Conservation (phyloP, 2,888 invertebrate species). For the Cantharis flavilabris region DNA sequence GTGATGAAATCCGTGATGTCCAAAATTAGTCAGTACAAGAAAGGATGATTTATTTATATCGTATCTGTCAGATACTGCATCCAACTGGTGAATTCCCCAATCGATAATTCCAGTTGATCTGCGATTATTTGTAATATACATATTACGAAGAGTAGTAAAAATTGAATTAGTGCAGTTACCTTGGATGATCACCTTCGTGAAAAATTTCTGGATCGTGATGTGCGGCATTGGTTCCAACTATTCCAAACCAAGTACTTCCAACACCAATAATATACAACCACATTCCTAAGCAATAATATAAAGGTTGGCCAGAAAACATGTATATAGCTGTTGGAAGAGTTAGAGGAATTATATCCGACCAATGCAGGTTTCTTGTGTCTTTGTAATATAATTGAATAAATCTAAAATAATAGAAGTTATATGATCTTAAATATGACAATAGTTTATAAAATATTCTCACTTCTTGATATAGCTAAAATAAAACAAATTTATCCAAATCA, state of each 20-base stretch:
- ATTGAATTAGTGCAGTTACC: conserved; percentile 50
- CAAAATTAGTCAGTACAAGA: conserved; percentile 72
- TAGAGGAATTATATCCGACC: conserved; percentile 30
- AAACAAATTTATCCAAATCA: conserved; percentile 37
- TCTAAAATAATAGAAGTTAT: background rate
- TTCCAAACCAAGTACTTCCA: conserved; percentile 63
- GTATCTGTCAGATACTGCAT: conserved; percentile 72
- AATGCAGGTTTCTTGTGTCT: conserved; percentile 14
- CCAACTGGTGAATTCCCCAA: conserved; percentile 79
- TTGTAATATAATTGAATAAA: background rate
- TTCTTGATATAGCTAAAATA: conserved; percentile 15
- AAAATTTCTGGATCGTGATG: conserved; percentile 79
- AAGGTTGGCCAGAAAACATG: conserved; percentile 42
- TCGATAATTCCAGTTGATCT: conserved; percentile 55
- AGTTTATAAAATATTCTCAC: conserved; percentile 10
- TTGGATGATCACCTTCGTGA: conserved; percentile 74
- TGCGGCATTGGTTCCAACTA: conserved; percentile 71
- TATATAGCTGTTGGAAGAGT: conserved; percentile 35
- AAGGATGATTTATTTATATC: conserved; percentile 70
- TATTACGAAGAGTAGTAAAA: too few species aligned
- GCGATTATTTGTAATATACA: conserved; percentile 11
- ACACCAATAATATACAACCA: conserved; percentile 63
- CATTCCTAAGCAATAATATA: conserved; percentile 50
- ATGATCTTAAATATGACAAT: background rate
- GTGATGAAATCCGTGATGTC: conserved; percentile 80